phyloP scores from a whole-genome alignment of 2,888 invertebrate species.

The Dynastes maya region DNA sequence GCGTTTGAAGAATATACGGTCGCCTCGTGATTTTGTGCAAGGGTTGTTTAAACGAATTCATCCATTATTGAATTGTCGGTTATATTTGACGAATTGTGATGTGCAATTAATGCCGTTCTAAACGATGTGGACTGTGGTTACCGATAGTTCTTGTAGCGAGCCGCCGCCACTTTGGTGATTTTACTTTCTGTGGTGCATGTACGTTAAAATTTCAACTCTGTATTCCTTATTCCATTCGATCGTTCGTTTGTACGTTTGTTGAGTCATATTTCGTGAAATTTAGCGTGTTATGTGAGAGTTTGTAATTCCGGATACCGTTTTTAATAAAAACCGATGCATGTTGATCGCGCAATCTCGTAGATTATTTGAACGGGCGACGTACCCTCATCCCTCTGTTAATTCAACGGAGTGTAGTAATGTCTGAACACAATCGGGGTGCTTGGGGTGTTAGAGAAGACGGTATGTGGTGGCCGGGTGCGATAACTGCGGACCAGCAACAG shows the following conservation, averaged over 20 bases:
- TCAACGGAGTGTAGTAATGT: conserved; percentile 66
- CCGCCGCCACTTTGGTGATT: conserved; percentile 47
- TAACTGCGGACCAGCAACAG: conserved; percentile 71
- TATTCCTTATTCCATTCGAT: conserved; percentile 35
- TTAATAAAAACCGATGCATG: conserved; percentile 53
- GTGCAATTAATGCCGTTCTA: conserved; percentile 36
- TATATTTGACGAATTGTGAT: conserved; percentile 36
- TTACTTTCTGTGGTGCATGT: conserved; percentile 44
- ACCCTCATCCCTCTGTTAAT: conserved; percentile 51
- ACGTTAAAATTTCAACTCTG: conserved; percentile 39
- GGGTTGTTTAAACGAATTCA: conserved; percentile 48
- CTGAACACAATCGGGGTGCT: conserved; percentile 78
- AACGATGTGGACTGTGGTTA: conserved; percentile 49
- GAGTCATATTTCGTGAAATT: conserved; percentile 38
- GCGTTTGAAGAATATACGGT: conserved; percentile 57
- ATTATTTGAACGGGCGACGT: conserved; percentile 50
- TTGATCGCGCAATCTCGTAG: conserved; percentile 49
- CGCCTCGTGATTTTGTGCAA: conserved; percentile 49
- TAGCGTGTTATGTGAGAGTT: conserved; percentile 39
- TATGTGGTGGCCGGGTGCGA: conserved; percentile 77
- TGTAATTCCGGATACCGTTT: conserved; percentile 40
- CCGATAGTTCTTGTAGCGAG: conserved; percentile 46
- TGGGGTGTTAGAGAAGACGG: conserved; percentile 77
- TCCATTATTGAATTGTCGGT: conserved; percentile 41
- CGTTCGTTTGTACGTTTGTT: conserved; percentile 25